Conservation (phyloP, 2,888 invertebrate species). For the Lampropteryx suffumata region DNA sequence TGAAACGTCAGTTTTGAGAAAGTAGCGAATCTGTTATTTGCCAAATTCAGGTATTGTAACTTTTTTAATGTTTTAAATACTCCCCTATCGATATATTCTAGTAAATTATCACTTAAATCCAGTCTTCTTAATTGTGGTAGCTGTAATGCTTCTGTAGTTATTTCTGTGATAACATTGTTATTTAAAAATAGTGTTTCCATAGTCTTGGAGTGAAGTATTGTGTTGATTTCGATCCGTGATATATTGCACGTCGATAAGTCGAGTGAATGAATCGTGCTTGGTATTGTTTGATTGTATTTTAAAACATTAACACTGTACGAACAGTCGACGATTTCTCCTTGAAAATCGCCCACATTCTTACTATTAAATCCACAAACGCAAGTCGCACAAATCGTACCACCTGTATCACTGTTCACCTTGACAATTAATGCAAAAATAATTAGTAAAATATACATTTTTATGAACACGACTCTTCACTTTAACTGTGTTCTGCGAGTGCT, state of each 20-base stretch:
- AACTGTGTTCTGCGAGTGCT: constrained; percentile 29
- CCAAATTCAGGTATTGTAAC: constrained; percentile 68
- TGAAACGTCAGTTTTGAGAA: constrained; percentile 67
- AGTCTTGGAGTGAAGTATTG: constrained; percentile 49
- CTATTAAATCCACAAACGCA: constrained; percentile 53
- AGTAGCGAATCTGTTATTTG: constrained; percentile 65
- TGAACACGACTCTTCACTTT: constrained; percentile 22
- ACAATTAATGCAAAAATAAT: constrained; percentile 39
- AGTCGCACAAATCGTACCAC: constrained; percentile 54
- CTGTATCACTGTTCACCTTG: constrained; percentile 43
- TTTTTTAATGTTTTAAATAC: constrained; percentile 63
- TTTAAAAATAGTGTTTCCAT: constrained; percentile 55
- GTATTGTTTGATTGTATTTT: constrained; percentile 46
- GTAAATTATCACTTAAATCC: constrained; percentile 67
- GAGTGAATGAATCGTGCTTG: constrained; percentile 50
- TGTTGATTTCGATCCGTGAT: constrained; percentile 42
- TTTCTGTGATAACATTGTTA: constrained; percentile 55
- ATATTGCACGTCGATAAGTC: constrained; percentile 66
- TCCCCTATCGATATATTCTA: constrained; percentile 61
- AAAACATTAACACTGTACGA: constrained; percentile 46
- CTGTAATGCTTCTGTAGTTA: constrained; percentile 52
- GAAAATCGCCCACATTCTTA: constrained; percentile 45
- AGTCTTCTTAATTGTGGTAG: constrained; percentile 60
- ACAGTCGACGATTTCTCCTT: constrained; percentile 59
- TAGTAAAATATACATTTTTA: constrained; percentile 43